Base-by-base conservation (phyloP, 1,140 invertebrate genomes). In the Eueides isabella region DNA sequence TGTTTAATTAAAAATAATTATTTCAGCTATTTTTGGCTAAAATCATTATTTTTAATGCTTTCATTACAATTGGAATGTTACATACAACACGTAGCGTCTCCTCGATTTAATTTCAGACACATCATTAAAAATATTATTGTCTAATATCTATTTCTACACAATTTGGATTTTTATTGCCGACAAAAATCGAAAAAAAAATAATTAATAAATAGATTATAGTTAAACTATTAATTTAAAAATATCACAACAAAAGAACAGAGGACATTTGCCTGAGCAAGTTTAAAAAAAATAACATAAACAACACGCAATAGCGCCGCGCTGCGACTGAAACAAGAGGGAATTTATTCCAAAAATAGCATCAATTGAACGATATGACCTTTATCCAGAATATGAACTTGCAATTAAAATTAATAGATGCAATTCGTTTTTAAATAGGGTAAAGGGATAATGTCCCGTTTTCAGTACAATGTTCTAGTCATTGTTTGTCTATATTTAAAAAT, bases 301-400 rank as follows among this genome's bases (percentile, higher is more conserved):
- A 16, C 41, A 29, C 67, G 29, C 28, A 33, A 68, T 35, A 68
- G 67, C 67, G 38, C 67, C 67, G 67, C 67, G 61, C 67, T 61
- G 48, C 67, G 55, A 61, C 31, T 12, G 29, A 55, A n/a, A 55
- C 19, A 55, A 26, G 48, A 23, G 48, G n/a, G 19, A 23, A 55
- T 55, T 33, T 41, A 55, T 72, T 72, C 70, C 70, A 29, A 72
- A 72, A 72, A 66, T 72, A 72, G 63, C 14, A 72, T 19, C 63
- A 65, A 72, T 66, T 72, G 62, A 19, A 28, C 26, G 28, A 29
- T 33, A 12, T 55, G 70, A 66, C 63, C 70, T 71, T 65, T 64
- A 55, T 23, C 28, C 41, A 31, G 41, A 44, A 65, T n/a, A 9
- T 55, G 41, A 23, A 72, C 41, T 19, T 55, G 23, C 44, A 68